Evolutionary conservation across 2,888 invertebrate species (phyloP).

Genomic region (Dione juno): DNA sequence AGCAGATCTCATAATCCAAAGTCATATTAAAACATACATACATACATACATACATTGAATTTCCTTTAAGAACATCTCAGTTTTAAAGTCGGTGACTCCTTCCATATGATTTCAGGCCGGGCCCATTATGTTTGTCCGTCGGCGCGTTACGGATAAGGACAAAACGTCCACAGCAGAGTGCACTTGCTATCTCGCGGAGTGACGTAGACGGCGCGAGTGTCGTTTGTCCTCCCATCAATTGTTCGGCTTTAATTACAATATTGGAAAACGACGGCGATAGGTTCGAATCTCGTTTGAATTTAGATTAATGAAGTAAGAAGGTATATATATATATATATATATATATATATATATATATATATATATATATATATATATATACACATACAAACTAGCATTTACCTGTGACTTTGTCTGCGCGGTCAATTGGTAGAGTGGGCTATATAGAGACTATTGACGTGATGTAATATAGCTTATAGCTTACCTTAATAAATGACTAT

Average conservation of each 20-base stretch:
- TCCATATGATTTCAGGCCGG: constrained; percentile 51
- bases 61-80: background rate
- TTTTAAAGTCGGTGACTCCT: background rate
- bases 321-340: no score
- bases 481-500: no score
- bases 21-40: no score
- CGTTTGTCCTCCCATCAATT: constrained; percentile 11
- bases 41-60: no score
- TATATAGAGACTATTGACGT: no score
- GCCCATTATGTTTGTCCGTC: constrained; percentile 66
- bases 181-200: constrained; percentile 30
- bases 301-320: background rate
- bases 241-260: constrained; percentile 19
- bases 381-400: no score
- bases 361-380: no score
- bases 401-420: no score
- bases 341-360: no score
- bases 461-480: no score
- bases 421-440: no score
- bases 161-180: constrained; percentile 61
- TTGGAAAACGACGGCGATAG: background rate
- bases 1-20: no score
- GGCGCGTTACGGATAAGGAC: constrained; percentile 63
- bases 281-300: background rate
- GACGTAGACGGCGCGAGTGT: constrained; percentile 17